Evolutionary conservation across 2,797 vertebrate species (phyloP).

Genomic region (Sebastiscus albofasciatus): DNA sequence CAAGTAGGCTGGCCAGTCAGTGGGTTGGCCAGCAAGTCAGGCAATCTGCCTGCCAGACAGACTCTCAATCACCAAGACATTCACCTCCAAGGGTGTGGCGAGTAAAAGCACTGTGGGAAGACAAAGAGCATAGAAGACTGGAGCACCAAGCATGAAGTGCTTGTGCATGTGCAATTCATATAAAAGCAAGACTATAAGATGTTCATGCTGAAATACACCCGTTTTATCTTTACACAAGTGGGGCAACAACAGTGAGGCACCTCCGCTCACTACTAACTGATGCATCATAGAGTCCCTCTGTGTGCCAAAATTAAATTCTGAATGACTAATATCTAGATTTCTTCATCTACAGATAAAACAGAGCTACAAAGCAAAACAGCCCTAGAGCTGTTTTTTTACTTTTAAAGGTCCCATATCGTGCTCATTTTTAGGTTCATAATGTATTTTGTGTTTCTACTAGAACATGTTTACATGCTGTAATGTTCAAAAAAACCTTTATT

Average conservation of each 20-base stretch:
- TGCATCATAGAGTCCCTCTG: neutral
- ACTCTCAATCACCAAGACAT: constrained; percentile 21
- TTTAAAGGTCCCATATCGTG: too few species aligned
- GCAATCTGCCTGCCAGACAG: constrained; percentile 33
- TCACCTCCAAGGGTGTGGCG: constrained; percentile 25
- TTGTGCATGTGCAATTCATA: neutral
- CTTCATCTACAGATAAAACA: neutral
- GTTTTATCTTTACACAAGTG: neutral
- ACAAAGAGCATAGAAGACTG: neutral
- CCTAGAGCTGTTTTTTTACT: neutral
- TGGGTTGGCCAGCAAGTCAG: constrained; percentile 9
- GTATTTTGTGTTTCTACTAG: too few species aligned
- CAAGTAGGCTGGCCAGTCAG: neutral
- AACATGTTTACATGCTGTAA: too few species aligned
- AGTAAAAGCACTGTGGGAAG: neutral
- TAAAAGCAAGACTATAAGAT: neutral
- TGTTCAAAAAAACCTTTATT: too few species aligned
- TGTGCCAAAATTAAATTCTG: neutral
- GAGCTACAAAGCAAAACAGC: neutral
- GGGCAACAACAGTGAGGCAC: neutral
- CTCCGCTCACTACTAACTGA: neutral
- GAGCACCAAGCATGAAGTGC: neutral
- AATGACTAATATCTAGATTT: neutral
- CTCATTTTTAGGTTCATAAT: too few species aligned
- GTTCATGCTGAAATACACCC: neutral